Conservation (phyloP, 1,140 invertebrate species). For the Trichomalopsis sarcophagae region DNA sequence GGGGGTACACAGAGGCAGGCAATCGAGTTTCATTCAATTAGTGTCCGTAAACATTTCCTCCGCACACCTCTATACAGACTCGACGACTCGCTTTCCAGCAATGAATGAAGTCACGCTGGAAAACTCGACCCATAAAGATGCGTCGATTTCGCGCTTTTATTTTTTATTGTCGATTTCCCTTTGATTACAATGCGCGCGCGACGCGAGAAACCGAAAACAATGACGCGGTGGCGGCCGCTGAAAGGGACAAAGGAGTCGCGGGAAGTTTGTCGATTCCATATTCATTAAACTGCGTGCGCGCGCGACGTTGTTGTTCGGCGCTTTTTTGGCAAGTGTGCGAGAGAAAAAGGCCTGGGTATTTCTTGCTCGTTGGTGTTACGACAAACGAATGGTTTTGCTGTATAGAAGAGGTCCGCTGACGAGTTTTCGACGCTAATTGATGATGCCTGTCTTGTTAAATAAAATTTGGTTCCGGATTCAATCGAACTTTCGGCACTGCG, state of each 20-base stretch:
- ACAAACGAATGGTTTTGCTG: too few relatives aligned
- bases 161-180: not conserved
- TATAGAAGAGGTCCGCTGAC: too few relatives aligned
- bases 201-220: not conserved
- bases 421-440: too few relatives aligned
- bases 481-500: too few relatives aligned
- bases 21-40: conserved; percentile 36
- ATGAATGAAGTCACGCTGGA: not conserved
- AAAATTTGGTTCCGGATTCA: too few relatives aligned
- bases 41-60: conserved; percentile 16
- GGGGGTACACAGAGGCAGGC: not conserved
- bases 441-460: too few relatives aligned
- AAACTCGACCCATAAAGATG: not conserved
- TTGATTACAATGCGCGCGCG: not conserved
- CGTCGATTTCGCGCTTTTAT: not conserved
- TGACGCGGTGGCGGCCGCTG: not conserved
- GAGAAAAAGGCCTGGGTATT: not conserved
- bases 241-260: not conserved
- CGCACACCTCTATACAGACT: not conserved
- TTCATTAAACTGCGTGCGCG: conserved; percentile 18
- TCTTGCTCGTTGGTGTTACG: too few relatives aligned
- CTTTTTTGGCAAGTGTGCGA: not conserved
- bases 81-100: not conserved
- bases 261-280: conserved; percentile 7
- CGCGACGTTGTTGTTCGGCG: not conserved